Percentiles rank a stretch among this genome's conserved stretches.
phyloP scores from a whole-genome alignment of 2,888 invertebrate species.

The Orchestes rusci region DNA sequence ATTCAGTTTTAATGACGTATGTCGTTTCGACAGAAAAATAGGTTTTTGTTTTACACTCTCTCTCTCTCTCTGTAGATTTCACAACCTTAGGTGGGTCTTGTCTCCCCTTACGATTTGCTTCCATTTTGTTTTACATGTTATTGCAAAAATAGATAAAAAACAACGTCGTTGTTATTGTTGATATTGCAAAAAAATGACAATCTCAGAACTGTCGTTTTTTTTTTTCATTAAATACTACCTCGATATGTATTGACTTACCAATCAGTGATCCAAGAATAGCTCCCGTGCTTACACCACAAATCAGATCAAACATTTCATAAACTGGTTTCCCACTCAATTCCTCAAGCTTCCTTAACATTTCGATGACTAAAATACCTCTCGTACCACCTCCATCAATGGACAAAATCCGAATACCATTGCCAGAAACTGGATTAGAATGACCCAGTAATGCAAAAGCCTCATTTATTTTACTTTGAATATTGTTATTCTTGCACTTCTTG shows the following conservation, averaged over 20 bases:
- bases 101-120: too few species aligned
- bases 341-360: slow-evolving; percentile 74
- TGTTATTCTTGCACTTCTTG: slow-evolving; percentile 38
- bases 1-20: too few species aligned
- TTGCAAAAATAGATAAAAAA: too few species aligned
- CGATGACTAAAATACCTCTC: slow-evolving; percentile 78
- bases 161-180: too few species aligned
- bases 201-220: too few species aligned
- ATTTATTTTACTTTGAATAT: slow-evolving; percentile 37
- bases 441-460: slow-evolving; percentile 65
- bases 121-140: too few species aligned
- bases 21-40: too few species aligned
- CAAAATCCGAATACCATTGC: slow-evolving; percentile 70
- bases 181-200: too few species aligned
- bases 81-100: too few species aligned
- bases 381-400: slow-evolving; percentile 89
- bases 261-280: slow-evolving; percentile 61
- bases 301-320: slow-evolving; percentile 77
- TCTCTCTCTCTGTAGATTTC: too few species aligned
- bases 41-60: too few species aligned
- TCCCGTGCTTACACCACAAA: slow-evolving; percentile 79
- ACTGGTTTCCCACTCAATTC: slow-evolving; percentile 58
- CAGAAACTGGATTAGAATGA: slow-evolving; percentile 58
- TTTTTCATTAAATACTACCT: too few species aligned
- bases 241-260: slow-evolving; percentile 43